Conservation (phyloP, 2,888 invertebrate species). For the Platycheirus rosarum region DNA sequence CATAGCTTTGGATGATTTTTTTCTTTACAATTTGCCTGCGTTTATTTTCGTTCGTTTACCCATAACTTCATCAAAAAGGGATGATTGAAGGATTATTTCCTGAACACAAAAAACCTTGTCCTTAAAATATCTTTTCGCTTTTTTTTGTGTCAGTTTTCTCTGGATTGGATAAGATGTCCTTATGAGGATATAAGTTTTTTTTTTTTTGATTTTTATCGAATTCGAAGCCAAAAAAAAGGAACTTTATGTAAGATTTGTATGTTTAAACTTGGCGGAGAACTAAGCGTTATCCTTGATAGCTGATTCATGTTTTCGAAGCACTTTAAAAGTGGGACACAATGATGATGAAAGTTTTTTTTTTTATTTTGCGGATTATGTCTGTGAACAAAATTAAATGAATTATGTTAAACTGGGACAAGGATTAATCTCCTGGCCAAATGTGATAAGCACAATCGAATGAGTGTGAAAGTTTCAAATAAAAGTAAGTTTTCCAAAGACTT, state of each 20-base stretch:
- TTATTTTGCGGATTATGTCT: too few relatives aligned
- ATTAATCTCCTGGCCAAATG: not conserved
- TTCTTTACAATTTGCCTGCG: constrained; percentile 10
- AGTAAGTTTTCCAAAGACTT: too few relatives aligned
- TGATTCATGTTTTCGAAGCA: constrained; percentile 13
- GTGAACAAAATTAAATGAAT: not conserved
- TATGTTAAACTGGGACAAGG: constrained; percentile 8
- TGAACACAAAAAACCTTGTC: constrained; percentile 41
- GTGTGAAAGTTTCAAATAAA: not conserved
- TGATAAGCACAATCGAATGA: not conserved
- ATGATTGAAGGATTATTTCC: constrained; percentile 73
- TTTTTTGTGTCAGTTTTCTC: constrained; percentile 27
- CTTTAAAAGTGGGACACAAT: constrained; percentile 26
- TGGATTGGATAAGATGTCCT: constrained; percentile 21
- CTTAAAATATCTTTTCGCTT: constrained; percentile 16
- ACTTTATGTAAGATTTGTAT: constrained; percentile 27
- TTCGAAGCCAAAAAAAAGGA: constrained; percentile 22
- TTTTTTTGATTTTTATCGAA: constrained; percentile 29
- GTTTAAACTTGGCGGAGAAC: constrained; percentile 20
- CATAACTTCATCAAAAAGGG: constrained; percentile 73
- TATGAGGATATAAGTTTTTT: constrained; percentile 32
- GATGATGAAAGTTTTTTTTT: constrained; percentile 23
- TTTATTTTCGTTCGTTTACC: constrained; percentile 47
- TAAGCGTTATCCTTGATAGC: constrained; percentile 21
- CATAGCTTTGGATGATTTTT: constrained; percentile 57